Conservation (phyloP, 2,797 vertebrate genomes). For the Danio tinwini region DNA sequence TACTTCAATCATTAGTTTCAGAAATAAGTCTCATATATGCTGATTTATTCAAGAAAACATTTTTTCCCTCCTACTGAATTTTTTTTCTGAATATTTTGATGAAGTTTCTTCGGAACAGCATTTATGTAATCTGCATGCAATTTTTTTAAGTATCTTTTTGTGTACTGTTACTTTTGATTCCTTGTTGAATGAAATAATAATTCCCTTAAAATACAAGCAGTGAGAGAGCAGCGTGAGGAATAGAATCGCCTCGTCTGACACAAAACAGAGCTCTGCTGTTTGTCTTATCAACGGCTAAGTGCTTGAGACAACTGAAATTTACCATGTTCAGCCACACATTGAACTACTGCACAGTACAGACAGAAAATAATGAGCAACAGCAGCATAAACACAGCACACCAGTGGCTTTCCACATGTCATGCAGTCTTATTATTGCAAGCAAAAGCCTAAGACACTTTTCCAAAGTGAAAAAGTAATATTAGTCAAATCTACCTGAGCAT, state of each 20-base stretch:
- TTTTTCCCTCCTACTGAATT: too few species aligned
- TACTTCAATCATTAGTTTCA: too few species aligned
- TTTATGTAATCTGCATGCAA: not conserved
- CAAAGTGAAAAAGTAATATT: not conserved
- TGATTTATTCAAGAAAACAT: too few species aligned
- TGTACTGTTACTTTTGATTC: not conserved
- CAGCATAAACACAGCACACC: constrained; percentile 15
- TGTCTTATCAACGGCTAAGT: constrained; percentile 47
- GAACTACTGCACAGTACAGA: constrained; percentile 14
- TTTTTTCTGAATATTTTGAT: not conserved
- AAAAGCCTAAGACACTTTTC: not conserved
- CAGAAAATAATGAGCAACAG: not conserved
- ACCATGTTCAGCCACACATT: not conserved
- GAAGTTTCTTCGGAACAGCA: not conserved
- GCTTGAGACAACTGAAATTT: constrained; percentile 20
- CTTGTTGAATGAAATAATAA: not conserved
- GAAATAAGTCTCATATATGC: too few species aligned
- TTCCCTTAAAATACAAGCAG: not conserved
- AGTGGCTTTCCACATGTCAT: constrained; percentile 9
- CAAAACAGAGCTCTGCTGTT: constrained; percentile 42
- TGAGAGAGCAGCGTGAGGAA: not conserved
- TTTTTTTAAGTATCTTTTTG: too few species aligned
- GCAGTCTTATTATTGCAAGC: not conserved
- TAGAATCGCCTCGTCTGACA: constrained; percentile 22
- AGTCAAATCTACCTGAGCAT: constrained; percentile 30